phyloP scores from a whole-genome alignment of 2,113 vertebrate species.

The Alouatta palliata region DNA sequence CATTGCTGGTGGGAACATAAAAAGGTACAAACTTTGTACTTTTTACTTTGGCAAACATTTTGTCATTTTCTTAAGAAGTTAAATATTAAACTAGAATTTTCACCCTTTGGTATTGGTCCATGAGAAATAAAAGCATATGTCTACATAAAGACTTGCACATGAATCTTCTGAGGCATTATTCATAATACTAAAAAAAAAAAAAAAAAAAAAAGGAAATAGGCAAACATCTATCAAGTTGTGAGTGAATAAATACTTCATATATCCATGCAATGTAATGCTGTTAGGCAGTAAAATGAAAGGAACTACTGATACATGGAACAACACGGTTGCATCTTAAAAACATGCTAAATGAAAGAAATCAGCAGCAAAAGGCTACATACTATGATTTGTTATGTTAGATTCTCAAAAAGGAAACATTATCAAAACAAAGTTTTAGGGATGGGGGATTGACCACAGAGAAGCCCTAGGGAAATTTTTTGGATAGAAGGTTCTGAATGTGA shows the following conservation, averaged over 20 bases:
- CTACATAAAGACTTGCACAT: not conserved
- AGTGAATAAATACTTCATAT: not conserved
- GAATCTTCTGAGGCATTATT: not conserved
- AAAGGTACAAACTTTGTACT: not conserved
- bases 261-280: not conserved
- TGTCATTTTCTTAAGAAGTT: constrained; percentile 29
- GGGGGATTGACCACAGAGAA: not conserved
- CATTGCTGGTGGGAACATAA: not conserved
- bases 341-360: constrained; percentile 1
- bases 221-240: not conserved
- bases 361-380: not conserved
- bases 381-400: constrained; percentile 18
- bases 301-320: not conserved
- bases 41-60: not conserved
- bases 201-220: not conserved
- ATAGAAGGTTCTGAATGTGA: not conserved
- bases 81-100: not conserved
- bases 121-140: not conserved
- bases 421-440: not conserved
- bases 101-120: not conserved
- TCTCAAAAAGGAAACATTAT: constrained; percentile 19
- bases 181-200: not conserved
- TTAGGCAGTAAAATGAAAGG: not conserved
- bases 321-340: not conserved
- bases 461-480: not conserved